Base-by-base conservation (phyloP, 2,797 vertebrate species). In the Manis crassicaudata region DNA sequence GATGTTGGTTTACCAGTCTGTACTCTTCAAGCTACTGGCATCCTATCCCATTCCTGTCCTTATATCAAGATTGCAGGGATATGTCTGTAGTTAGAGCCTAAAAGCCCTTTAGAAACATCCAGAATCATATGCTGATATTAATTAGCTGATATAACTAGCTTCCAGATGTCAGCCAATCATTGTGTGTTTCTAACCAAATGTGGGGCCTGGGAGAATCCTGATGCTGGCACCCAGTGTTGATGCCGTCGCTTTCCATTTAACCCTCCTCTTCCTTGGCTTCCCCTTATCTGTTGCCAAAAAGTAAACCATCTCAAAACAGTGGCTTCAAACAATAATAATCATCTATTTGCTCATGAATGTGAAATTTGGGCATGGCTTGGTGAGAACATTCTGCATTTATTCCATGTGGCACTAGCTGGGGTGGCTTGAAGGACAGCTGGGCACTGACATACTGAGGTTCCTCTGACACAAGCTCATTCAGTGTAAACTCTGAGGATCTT, bases 131-230 rank as follows among this genome's bases (percentile, higher is more conserved):
- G 5, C 32, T 83, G 52, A 50, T 90, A 32, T 16, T 62, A 68
- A 88, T 43, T 89, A 67, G 37, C 37, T 62, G 80, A 81, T 40
- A 18, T 9, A 43, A 72, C 84, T 72, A 56, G 35, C 16, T 86
- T 94, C 23, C n/a, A 94, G 82, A 92, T 86, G 68, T 88, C 63
- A 58, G 35, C 56, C 35, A 91, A 92, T 88, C 43, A 62, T 72
- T n/a, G 5, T 67, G 16, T 76, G 43, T 20, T 81, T 94, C 67
- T 88, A 75, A 72, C 46, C 54, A 67, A 68, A 65, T 11, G 5
- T 1, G 12, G 50, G 32, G 43, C 50, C 56, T 58, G 11, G 76
- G 35, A 76, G 29, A 54, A 75, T 65, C 16, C 18, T 60, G 76
- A 43, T 12, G 2, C 18, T 21, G 23, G 52, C 5, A 14, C 37